Percentiles rank a stretch among this genome's conserved stretches.
Conservation (phyloP, 2,888 invertebrate species). For the Tupiocoris notatus region DNA sequence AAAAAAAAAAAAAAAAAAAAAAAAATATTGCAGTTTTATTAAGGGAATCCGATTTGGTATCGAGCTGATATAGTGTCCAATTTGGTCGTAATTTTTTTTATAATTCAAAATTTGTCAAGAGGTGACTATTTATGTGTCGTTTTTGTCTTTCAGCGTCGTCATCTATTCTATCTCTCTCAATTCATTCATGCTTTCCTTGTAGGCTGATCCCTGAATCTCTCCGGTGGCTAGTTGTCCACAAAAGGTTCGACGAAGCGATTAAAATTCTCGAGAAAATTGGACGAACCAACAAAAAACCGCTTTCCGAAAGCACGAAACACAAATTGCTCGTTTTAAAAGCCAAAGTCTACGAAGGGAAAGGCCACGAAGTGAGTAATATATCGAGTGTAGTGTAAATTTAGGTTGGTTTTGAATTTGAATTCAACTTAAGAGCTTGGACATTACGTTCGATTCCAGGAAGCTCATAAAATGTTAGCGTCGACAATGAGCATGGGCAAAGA, state of each 20-base stretch:
- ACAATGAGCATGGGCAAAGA: conserved; percentile 39
- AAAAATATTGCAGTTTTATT: no score
- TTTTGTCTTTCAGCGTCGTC: no score
- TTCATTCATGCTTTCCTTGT: conserved; percentile 34
- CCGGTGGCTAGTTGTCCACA: conserved; percentile 55
- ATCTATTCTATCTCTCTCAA: no score
- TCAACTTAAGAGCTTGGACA: neutral
- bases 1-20: no score
- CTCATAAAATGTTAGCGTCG: conserved; percentile 28
- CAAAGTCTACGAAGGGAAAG: conserved; percentile 21
- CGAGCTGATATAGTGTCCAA: neutral
- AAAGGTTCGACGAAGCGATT: conserved; percentile 53
- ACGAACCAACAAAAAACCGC: conserved; percentile 49
- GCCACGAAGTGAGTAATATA: conserved; percentile 29
- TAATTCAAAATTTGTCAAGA: neutral
- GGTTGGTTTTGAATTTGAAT: neutral
- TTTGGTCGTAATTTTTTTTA: neutral
- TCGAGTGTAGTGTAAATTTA: neutral
- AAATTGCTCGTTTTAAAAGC: conserved; percentile 29
- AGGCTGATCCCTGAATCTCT: conserved; percentile 56
- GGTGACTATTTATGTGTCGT: neutral
- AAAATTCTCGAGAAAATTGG: conserved; percentile 53
- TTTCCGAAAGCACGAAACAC: conserved; percentile 22
- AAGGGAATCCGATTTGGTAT: no score
- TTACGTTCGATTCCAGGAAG: conserved; percentile 13